Evolutionary conservation across 37 sponge, comb jelly and placozoan species (phyloP).

Genomic region (Eunapius fragilis): DNA sequence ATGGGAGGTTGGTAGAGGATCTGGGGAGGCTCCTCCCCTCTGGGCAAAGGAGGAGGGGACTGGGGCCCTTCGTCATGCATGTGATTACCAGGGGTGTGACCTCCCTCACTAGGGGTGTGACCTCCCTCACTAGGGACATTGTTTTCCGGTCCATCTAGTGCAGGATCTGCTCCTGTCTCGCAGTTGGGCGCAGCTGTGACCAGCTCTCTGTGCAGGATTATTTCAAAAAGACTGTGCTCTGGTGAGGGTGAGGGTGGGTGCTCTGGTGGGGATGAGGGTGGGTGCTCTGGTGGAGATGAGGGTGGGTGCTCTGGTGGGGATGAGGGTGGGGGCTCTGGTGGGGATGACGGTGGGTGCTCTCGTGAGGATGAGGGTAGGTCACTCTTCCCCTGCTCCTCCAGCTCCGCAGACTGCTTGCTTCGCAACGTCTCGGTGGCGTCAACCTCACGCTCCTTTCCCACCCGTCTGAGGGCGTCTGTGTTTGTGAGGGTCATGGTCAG

Average conservation of each 20-base stretch:
- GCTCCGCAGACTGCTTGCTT: background rate
- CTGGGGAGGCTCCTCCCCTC: background rate
- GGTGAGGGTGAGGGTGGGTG: background rate
- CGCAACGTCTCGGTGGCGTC: background rate
- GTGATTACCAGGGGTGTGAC: background rate
- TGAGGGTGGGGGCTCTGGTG: too few relatives aligned
- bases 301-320: too few relatives aligned
- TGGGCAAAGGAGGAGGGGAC: background rate
- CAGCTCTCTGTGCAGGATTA: background rate
- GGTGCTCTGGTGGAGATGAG: too few relatives aligned
- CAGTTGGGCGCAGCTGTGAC: background rate
- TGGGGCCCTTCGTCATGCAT: background rate
- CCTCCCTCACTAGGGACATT: background rate
- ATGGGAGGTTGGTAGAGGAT: slow-evolving; percentile 4
- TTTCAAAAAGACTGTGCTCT: background rate
- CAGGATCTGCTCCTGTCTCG: background rate
- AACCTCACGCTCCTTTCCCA: background rate
- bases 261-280: too few relatives aligned
- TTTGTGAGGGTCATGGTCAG: background rate
- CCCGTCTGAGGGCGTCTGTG: background rate
- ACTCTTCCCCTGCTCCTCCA: background rate
- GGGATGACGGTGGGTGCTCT: too few relatives aligned
- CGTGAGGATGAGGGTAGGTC: background rate
- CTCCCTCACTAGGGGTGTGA: background rate
- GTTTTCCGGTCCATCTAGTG: background rate